These are phyloP conservation scores for Dicrostonyx torquatus DNA, from an alignment of 2,797 vertebrate genomes.

Conservation along the genomic window DNA sequence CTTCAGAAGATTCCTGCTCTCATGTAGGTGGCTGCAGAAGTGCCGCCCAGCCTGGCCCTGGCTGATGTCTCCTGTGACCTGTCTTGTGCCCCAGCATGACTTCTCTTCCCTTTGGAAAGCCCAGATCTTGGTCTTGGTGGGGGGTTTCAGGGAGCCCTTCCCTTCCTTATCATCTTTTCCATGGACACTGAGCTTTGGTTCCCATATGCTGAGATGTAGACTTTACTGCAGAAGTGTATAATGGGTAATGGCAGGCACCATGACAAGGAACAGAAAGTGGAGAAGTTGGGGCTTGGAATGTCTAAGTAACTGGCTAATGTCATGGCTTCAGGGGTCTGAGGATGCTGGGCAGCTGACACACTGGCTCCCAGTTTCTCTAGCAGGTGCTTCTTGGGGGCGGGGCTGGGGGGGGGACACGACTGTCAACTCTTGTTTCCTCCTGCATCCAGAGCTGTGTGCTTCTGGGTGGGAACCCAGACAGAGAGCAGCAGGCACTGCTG, in stretches of 20 bases:
- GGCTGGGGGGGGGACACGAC: not conserved
- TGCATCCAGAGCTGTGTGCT: not conserved
- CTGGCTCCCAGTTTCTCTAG: not conserved
- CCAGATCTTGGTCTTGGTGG: not conserved
- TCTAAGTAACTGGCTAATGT: not conserved
- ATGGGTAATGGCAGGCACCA: not conserved
- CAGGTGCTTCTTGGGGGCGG: not conserved
- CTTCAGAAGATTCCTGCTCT: not conserved
- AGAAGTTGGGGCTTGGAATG: not conserved
- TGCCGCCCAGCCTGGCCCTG: not conserved
- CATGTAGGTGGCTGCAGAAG: not conserved
- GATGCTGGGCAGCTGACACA: not conserved
- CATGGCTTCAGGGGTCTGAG: not conserved
- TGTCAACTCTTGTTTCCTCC: not conserved
- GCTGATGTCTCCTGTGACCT: not conserved
- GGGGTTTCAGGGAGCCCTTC: not conserved
- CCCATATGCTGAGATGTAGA: not conserved
- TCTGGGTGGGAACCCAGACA: not conserved
- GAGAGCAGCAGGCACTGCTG: not conserved
- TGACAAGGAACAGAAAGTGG: not conserved
- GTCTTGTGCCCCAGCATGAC: not conserved
- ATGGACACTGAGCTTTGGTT: not conserved
- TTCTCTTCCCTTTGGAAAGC: not conserved
- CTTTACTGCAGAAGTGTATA: not conserved
- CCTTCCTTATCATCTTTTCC: not conserved